These are phyloP conservation scores for Gobio gobio DNA, from an alignment of 2,113 vertebrate genomes.

Conservation along the genomic window DNA sequence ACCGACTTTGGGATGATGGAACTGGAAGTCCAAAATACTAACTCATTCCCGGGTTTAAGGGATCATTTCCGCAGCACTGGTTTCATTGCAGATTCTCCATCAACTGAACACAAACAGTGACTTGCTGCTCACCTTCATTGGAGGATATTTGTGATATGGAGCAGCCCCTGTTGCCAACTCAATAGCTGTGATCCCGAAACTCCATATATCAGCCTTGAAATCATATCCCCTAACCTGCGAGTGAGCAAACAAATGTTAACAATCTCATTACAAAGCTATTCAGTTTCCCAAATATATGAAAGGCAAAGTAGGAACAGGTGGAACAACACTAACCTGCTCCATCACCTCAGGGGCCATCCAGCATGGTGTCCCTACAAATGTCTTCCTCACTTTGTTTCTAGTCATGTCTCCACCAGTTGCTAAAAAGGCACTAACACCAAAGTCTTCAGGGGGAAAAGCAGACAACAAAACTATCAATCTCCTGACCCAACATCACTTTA, in stretches of 20 bases:
- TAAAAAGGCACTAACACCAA: slow-evolving; percentile 95
- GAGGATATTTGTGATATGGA: slow-evolving; percentile 97
- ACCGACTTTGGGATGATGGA: not conserved
- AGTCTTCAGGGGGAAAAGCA: slow-evolving; percentile 79
- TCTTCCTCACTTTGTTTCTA: slow-evolving; percentile 97
- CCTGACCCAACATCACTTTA: not conserved
- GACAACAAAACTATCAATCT: not conserved
- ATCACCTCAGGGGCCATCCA: slow-evolving; percentile 99
- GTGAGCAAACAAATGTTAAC: not conserved
- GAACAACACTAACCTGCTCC: slow-evolving; percentile 85
- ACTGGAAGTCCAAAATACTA: not conserved
- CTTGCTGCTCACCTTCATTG: slow-evolving; percentile 87
- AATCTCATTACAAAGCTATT: not conserved
- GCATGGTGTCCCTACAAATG: slow-evolving; percentile 96
- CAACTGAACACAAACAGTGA: not conserved
- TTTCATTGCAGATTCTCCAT: not conserved
- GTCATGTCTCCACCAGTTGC: slow-evolving; percentile 97
- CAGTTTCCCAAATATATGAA: not conserved
- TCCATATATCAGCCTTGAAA: slow-evolving; percentile 99
- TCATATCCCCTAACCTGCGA: slow-evolving; percentile 94
- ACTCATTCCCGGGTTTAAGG: not conserved
- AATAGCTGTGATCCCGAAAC: slow-evolving; percentile 98
- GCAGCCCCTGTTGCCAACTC: slow-evolving; percentile 96
- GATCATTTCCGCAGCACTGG: too few species aligned
- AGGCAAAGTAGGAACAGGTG: not conserved